Base-by-base conservation (phyloP, 2,888 invertebrate genomes). In the Dascillus cervinus region DNA sequence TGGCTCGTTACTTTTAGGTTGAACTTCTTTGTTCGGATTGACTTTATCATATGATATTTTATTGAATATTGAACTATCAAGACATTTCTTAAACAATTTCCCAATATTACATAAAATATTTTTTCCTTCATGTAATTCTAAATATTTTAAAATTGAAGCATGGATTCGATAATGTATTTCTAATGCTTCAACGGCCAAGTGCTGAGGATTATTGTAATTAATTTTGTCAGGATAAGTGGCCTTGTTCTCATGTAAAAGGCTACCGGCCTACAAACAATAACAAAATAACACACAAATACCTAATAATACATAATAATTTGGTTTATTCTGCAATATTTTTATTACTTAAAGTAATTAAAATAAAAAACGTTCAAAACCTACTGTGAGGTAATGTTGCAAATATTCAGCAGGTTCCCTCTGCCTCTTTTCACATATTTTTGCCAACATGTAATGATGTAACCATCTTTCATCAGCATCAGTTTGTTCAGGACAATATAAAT, bases 371-470 rank as follows among this genome's bases (percentile, higher is more conserved):
- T n/a, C n/a, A n/a, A n/a, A 15, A 47, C 50, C 45, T 52, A 78
- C 79, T 60, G 79, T 77, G 51, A 77, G 67, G 58, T 92, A 95
- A 66, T 86, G 82, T 44, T 80, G 75, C 24, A 94, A 67, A 62
- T 81, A 89, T 12, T 77, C 69, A 8, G 74, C 71, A 0, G 88
- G 83, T 33, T 80, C 75, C 42, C 79, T 78, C 44, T 80, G 79
- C 36, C 77, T 75, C 56, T 95, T 96, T 61, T 95, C 94, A 0
- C 84, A 77, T 29, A 94, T 83, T 73, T 96, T 96, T 0, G 91
- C 95, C n/a, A 95, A 68, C 85, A 95, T 91, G 56, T 94, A 95
- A 60, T 89, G 87, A 53, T 87, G 82, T 17, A 94, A 68, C 95
- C 95, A 96, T 34, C 83, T 74, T 55, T 95, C 94, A 56, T 92